These are phyloP conservation scores for Lycodopsis pacificus DNA, from an alignment of 2,797 vertebrate species.

Conservation along the genomic window DNA sequence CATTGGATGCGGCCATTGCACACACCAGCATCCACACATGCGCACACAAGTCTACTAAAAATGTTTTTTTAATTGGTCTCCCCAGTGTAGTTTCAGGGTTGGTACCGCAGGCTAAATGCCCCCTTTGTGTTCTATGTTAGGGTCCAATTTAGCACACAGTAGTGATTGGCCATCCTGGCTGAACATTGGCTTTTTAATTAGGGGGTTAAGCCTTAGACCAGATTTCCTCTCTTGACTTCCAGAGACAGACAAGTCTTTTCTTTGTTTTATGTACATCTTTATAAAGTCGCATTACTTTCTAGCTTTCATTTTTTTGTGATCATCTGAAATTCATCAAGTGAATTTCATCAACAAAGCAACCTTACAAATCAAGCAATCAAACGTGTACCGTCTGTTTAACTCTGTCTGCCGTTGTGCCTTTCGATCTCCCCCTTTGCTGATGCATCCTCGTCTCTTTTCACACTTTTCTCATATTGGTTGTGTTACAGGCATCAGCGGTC, in stretches of 20 bases:
- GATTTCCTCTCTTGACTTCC: slow-evolving; percentile 6
- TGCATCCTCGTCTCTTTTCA: slow-evolving; percentile 20
- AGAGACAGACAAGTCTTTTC: background rate
- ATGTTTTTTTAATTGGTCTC: slow-evolving; percentile 72
- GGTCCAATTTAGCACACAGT: slow-evolving; percentile 68
- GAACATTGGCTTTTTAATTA: slow-evolving; percentile 67
- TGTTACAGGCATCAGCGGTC: slow-evolving; percentile 82
- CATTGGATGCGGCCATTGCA: slow-evolving; percentile 23
- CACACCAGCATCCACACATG: slow-evolving; percentile 52
- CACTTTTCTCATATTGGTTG: slow-evolving; percentile 27
- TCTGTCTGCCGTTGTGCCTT: background rate
- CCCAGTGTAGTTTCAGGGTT: slow-evolving; percentile 57
- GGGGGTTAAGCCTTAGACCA: slow-evolving; percentile 31
- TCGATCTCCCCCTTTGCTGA: background rate
- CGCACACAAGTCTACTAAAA: slow-evolving; percentile 45
- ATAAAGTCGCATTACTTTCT: background rate
- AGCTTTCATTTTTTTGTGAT: slow-evolving; percentile 3
- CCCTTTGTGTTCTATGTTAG: slow-evolving; percentile 59
- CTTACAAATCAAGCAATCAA: slow-evolving; percentile 17
- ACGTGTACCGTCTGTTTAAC: slow-evolving; percentile 36
- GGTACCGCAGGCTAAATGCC: slow-evolving; percentile 60
- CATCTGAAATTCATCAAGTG: background rate
- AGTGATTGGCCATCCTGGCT: slow-evolving; percentile 42
- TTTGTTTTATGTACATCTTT: background rate
- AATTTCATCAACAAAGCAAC: slow-evolving; percentile 27